These are phyloP conservation scores for Zalophus californianus DNA, from an alignment of 2,797 vertebrate species.

Conservation along the genomic window DNA sequence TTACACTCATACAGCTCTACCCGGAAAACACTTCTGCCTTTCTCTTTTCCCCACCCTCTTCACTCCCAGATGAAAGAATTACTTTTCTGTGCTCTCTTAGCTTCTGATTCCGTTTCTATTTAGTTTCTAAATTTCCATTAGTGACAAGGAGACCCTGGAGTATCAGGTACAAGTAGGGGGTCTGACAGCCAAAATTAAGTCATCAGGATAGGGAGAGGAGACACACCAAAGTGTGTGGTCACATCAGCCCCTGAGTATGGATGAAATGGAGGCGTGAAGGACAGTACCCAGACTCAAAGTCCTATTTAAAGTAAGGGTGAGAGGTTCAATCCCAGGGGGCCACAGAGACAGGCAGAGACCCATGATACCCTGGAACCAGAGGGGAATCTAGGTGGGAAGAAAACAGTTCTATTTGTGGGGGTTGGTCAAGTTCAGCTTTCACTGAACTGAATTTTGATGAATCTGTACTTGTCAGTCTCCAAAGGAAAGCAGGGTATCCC, in stretches of 20 bases:
- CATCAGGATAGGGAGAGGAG: not conserved
- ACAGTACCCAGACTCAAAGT: not conserved
- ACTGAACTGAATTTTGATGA: not conserved
- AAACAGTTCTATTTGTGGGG: not conserved
- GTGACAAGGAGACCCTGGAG: not conserved
- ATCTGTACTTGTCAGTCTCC: not conserved
- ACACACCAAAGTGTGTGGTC: not conserved
- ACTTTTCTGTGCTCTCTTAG: not conserved
- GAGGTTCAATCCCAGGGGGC: not conserved
- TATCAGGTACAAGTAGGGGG: not conserved
- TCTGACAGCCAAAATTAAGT: constrained; percentile 7
- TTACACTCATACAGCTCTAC: not conserved
- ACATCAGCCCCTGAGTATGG: not conserved
- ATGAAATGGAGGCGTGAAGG: not conserved
- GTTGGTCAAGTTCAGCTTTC: not conserved
- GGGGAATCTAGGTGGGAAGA: not conserved
- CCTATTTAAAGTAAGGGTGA: not conserved
- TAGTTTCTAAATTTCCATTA: not conserved
- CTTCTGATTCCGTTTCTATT: not conserved
- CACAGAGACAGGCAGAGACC: not conserved
- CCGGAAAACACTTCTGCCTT: not conserved
- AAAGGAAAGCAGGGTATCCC: not conserved
- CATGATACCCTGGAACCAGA: not conserved
- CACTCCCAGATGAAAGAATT: not conserved
- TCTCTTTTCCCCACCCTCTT: not conserved